phyloP scores from a whole-genome alignment of 2,113 vertebrate species.

The Capra hircus region DNA sequence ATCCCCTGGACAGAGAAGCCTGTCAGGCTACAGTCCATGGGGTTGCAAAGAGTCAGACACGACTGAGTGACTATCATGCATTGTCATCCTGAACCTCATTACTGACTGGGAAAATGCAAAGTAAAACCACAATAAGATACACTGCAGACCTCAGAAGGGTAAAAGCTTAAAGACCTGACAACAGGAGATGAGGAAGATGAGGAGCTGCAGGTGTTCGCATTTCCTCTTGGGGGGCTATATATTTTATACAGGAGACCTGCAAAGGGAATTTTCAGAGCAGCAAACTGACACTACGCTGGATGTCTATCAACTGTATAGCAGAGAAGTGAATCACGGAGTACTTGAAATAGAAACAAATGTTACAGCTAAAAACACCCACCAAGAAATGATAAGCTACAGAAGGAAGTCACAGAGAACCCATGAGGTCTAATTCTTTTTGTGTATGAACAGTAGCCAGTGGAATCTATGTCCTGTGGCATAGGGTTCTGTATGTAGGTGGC shows the following conservation, averaged over 20 bases:
- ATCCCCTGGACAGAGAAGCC: not conserved
- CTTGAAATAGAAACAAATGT: not conserved
- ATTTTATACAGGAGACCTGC: not conserved
- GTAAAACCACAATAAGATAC: not conserved
- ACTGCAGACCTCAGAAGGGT: not conserved
- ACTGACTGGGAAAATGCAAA: not conserved
- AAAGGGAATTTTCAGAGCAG: not conserved
- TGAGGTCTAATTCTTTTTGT: not conserved
- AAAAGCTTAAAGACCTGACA: not conserved
- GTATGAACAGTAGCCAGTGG: too few relatives aligned
- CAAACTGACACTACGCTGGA: not conserved
- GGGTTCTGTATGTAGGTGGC: not conserved
- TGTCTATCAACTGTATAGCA: not conserved
- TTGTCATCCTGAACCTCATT: not conserved
- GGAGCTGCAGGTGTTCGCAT: not conserved
- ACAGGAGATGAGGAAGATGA: accelerated
- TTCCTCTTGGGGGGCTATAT: not conserved
- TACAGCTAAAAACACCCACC: not conserved
- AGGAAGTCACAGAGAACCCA: not conserved
- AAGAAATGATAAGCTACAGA: not conserved
- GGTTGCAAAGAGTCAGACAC: not conserved
- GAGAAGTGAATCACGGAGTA: not conserved
- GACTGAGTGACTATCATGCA: not conserved
- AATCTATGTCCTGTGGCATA: not conserved
- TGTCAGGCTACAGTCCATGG: not conserved